These are phyloP conservation scores for Prinia subflava DNA, from an alignment of 2,113 vertebrate species.

Conservation along the genomic window DNA sequence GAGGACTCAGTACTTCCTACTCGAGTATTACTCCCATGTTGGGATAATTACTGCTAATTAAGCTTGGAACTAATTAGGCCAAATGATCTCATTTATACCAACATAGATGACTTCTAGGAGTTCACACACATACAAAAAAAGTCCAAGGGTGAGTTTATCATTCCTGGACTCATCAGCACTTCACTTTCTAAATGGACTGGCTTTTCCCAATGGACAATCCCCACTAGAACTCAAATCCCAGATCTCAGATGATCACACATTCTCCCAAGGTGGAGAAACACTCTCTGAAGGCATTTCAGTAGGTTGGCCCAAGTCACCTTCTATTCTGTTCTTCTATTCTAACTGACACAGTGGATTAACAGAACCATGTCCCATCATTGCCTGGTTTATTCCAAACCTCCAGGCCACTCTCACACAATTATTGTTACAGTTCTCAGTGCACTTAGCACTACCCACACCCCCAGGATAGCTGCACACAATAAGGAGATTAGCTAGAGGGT, in stretches of 20 bases:
- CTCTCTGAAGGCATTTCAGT: neutral
- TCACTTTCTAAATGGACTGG: slow-evolving; percentile 35
- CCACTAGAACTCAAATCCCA: neutral
- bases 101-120: slow-evolving; percentile 83
- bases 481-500: neutral
- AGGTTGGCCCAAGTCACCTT: neutral
- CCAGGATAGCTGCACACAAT: neutral
- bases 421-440: neutral
- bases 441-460: neutral
- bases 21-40: slow-evolving; percentile 86
- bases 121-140: slow-evolving; percentile 64
- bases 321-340: neutral
- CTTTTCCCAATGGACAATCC: neutral
- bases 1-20: slow-evolving; percentile 83
- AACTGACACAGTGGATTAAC: neutral
- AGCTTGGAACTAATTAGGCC: slow-evolving; percentile 87
- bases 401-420: neutral
- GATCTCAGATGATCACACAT: neutral
- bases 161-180: slow-evolving; percentile 62
- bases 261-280: neutral
- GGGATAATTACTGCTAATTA: slow-evolving; percentile 90
- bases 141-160: slow-evolving; percentile 69
- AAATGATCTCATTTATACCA: slow-evolving; percentile 87
- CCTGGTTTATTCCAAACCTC: neutral
- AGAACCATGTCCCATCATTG: neutral